A percentile compares a stretch with the other conserved stretches of the same genome.
These are phyloP conservation scores for Poecilobothrus nobilitatus DNA, from an alignment of 2,888 invertebrate species.

Conservation along the genomic window DNA sequence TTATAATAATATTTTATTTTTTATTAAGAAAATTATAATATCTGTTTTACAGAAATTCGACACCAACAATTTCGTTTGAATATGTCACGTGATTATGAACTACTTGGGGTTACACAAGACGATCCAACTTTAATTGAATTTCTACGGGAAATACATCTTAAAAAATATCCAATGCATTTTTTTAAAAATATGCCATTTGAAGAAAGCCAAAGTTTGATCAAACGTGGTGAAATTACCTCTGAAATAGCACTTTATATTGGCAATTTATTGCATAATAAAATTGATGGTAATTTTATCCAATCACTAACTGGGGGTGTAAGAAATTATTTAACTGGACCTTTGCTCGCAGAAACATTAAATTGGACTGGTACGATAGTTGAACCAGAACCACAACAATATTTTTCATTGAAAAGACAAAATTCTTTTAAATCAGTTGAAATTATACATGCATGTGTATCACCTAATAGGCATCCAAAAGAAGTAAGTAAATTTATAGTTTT, in stretches of 20 bases:
- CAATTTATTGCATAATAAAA: slow-evolving; percentile 37
- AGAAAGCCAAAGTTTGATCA: slow-evolving; percentile 31
- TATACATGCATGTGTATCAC: slow-evolving; percentile 72
- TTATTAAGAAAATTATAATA: neutral
- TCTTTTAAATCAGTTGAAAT: slow-evolving; percentile 51
- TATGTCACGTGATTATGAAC: slow-evolving; percentile 70
- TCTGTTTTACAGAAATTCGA: slow-evolving; percentile 49
- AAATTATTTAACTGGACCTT: slow-evolving; percentile 57
- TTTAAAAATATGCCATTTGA: slow-evolving; percentile 29
- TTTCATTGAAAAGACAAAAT: slow-evolving; percentile 53
- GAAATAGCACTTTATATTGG: slow-evolving; percentile 41
- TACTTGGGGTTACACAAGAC: slow-evolving; percentile 64
- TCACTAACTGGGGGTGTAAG: slow-evolving; percentile 52
- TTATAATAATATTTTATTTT: slow-evolving; percentile 15
- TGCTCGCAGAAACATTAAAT: slow-evolving; percentile 58
- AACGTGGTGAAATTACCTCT: slow-evolving; percentile 35
- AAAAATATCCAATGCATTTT: slow-evolving; percentile 41
- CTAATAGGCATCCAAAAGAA: slow-evolving; percentile 67
- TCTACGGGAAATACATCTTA: slow-evolving; percentile 63
- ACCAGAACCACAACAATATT: slow-evolving; percentile 69
- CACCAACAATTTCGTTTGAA: slow-evolving; percentile 71
- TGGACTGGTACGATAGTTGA: slow-evolving; percentile 72
- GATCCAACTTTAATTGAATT: slow-evolving; percentile 65
- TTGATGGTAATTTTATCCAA: slow-evolving; percentile 66
- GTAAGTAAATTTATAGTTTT: slow-evolving; percentile 37